Evolutionary conservation across 1,140 invertebrate genomes (phyloP).

Genomic region (Alviniconcha marisindica): DNA sequence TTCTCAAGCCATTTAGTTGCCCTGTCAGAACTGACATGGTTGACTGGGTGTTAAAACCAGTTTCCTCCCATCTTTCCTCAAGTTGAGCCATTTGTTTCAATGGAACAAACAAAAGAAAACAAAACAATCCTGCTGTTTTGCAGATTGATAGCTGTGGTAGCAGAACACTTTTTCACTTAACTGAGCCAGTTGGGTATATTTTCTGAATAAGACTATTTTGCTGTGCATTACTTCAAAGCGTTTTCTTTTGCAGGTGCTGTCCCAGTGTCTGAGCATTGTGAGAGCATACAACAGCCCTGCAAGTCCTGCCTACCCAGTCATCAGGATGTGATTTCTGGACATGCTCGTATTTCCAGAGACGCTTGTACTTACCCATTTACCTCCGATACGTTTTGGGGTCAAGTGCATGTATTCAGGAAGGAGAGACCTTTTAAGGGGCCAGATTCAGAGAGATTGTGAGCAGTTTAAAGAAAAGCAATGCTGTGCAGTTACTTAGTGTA

Average conservation of each 20-base stretch:
- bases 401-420: background rate
- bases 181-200: background rate
- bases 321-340: slow-evolving; percentile 53
- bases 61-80: no score
- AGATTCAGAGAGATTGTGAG: no score
- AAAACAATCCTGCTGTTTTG: background rate
- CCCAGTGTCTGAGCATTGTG: slow-evolving; percentile 55
- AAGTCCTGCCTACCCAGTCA: slow-evolving; percentile 45
- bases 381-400: background rate
- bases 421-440: no score
- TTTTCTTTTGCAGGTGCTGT: slow-evolving; percentile 49
- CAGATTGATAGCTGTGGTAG: background rate
- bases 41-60: no score
- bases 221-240: no score
- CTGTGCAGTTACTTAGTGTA: no score
- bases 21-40: no score
- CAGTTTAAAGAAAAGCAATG: no score
- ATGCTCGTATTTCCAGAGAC: background rate
- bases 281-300: slow-evolving; percentile 45
- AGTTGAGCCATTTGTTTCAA: background rate
- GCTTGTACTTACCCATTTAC: background rate
- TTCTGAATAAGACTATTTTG: background rate
- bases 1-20: background rate
- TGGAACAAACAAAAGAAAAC: background rate
- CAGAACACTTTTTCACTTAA: background rate